Evolutionary conservation across 2,888 invertebrate genomes (phyloP), one percentile per base, ranked within the genome.

Genomic region (Cryptocephalus primarius): DNA sequence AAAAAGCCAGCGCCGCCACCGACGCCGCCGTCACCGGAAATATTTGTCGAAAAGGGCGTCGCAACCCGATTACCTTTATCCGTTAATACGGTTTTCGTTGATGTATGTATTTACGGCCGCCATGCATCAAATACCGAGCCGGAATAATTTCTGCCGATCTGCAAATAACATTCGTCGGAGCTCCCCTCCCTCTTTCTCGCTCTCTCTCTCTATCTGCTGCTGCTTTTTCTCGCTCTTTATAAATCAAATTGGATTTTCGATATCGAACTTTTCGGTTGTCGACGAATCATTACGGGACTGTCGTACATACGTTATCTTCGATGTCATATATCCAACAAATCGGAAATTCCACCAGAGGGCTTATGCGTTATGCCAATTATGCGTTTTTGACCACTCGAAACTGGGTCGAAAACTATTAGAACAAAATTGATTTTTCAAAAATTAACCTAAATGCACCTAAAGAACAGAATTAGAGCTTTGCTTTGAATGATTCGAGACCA

Each of bases 101-200:
- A 67, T 67, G 66, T 66, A 66, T 65, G 66, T 67, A 66, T 67
- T 68, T 66, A 67, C 64, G 61, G 65, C 60, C 52, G 55, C 64
- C 60, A 66, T 68, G 64, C 64, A 65, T 68, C 68, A 68, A 64
- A 63, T 59, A 55, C 22, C 58, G 55, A 57, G 55, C 59, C 57
- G 59, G 64, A 66, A 67, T 66, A 66, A 67, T 67, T 68, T 66
- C 60, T 57, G 38, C 54, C 60, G 60, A 62, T 63, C 57, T 62
- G 60, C 63, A 63, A 66, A 64, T 63, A 65, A 64, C 57, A 58
- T 58, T 61, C 61, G 57, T 49, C 55, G 45, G 56, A 53, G 52
- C 50, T 31, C 36, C 12, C 36, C 32, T 32, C 32, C 31, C 33
- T 36, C 11, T 11, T n/a, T n/a, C n/a, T 14, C 43, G 38, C n/a